phyloP scores from a whole-genome alignment of 2,888 invertebrate species.

The Ophion ventricosus region DNA sequence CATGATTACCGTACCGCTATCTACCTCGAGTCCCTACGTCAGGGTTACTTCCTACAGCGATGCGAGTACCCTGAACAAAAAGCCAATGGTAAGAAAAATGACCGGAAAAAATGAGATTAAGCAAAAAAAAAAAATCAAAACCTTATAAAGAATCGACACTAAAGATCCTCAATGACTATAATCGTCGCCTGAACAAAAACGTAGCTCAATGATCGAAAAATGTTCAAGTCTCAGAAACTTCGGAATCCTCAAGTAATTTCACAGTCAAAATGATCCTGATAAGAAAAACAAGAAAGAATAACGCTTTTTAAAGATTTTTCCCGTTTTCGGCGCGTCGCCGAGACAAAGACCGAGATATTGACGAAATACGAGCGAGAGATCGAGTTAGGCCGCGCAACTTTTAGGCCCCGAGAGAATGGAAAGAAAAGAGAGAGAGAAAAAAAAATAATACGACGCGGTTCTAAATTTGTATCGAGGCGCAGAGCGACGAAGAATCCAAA shows the following conservation, averaged over 20 bases:
- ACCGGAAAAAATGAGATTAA: neutral
- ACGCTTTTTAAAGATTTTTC: neutral
- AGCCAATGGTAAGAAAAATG: conserved; percentile 76
- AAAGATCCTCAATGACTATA: too few species aligned
- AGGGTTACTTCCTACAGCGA: conserved; percentile 81
- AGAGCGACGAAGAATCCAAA: conserved; percentile 71
- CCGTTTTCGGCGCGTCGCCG: neutral
- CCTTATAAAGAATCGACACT: too few species aligned
- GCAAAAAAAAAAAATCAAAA: neutral
- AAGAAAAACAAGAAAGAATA: too few species aligned
- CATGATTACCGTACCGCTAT: conserved; percentile 81
- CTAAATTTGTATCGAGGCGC: conserved; percentile 73
- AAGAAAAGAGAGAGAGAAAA: conserved; percentile 29
- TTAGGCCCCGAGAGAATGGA: conserved; percentile 50
- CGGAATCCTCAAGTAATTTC: neutral
- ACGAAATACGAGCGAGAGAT: neutral
- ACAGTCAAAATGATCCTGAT: neutral
- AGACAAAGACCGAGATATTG: neutral
- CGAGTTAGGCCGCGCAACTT: conserved; percentile 34
- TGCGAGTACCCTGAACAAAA: conserved; percentile 78
- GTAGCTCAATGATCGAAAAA: neutral
- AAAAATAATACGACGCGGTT: conserved; percentile 52
- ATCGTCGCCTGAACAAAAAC: neutral
- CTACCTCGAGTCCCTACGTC: conserved; percentile 79
- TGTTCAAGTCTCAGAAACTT: neutral